These are phyloP conservation scores for Paracanthobrama guichenoti DNA, from an alignment of 2,113 vertebrate species.

Conservation along the genomic window DNA sequence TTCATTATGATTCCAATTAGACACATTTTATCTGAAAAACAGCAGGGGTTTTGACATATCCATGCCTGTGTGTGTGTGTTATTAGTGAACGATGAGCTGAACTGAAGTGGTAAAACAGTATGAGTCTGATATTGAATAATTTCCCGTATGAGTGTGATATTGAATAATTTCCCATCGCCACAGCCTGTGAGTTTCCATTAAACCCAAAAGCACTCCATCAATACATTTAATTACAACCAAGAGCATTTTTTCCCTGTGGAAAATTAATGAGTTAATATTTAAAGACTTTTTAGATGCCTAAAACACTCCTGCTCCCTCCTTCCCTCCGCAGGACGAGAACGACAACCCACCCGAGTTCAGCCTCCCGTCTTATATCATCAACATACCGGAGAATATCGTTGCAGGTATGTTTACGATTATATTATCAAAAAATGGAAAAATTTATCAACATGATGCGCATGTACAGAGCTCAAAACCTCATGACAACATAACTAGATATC, in stretches of 20 bases:
- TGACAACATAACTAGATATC: neutral
- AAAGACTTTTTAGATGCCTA: conserved; percentile 26
- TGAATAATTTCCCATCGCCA: conserved; percentile 20
- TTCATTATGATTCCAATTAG: conserved; percentile 49
- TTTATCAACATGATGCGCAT: conserved; percentile 1
- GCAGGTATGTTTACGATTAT: conserved; percentile 78
- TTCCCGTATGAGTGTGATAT: too few relatives aligned
- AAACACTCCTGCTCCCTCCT: neutral
- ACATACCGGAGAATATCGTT: conserved; percentile 89
- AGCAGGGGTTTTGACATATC: conserved; percentile 47
- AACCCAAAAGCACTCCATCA: conserved; percentile 29
- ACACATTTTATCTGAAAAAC: conserved; percentile 43
- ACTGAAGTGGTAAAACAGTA: neutral
- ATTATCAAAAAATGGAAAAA: neutral
- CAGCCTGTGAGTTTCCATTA: conserved; percentile 35
- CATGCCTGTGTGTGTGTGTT: conserved; percentile 24
- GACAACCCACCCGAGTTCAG: conserved; percentile 96
- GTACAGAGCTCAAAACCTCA: neutral
- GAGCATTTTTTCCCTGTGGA: conserved; percentile 30
- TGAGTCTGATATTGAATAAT: conserved; percentile 11
- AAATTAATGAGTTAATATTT: conserved; percentile 46
- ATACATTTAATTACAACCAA: conserved; percentile 36
- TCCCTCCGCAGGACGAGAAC: conserved; percentile 86
- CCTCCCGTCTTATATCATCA: conserved; percentile 86
- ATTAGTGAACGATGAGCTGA: neutral